These are phyloP conservation scores for Eupeodes latifasciatus DNA, from an alignment of 2,888 invertebrate species.

Conservation along the genomic window DNA sequence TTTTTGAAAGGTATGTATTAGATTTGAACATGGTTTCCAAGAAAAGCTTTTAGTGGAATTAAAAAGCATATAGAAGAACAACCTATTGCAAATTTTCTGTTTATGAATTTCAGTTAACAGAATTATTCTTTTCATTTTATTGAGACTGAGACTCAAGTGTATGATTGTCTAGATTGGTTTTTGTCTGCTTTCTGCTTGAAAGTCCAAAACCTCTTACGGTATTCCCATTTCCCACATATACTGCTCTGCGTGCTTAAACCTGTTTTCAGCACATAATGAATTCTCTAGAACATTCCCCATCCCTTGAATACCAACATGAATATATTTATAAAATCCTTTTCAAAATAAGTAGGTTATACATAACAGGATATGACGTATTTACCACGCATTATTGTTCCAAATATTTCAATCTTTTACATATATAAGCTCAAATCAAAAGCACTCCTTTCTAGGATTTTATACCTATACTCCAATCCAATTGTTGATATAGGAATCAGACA, in stretches of 20 bases:
- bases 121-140: no score
- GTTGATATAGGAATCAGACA: slow-evolving; percentile 8
- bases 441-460: slow-evolving; percentile 21
- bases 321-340: slow-evolving; percentile 36
- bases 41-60: no score
- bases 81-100: no score
- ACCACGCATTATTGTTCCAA: slow-evolving; percentile 22
- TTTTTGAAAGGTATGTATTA: no score
- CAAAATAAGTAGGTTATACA: slow-evolving; percentile 4
- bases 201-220: background rate
- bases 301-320: background rate
- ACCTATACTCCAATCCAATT: background rate
- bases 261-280: background rate
- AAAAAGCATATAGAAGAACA: no score
- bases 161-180: background rate
- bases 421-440: background rate
- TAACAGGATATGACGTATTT: background rate
- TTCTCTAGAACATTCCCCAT: background rate
- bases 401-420: slow-evolving; percentile 21
- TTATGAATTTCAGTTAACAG: no score
- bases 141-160: no score
- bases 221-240: background rate
- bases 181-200: background rate
- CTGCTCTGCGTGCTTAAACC: background rate
- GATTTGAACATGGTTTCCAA: no score